phyloP scores from a whole-genome alignment of 2,797 vertebrate genomes.

The Rhinoraja longicauda region DNA sequence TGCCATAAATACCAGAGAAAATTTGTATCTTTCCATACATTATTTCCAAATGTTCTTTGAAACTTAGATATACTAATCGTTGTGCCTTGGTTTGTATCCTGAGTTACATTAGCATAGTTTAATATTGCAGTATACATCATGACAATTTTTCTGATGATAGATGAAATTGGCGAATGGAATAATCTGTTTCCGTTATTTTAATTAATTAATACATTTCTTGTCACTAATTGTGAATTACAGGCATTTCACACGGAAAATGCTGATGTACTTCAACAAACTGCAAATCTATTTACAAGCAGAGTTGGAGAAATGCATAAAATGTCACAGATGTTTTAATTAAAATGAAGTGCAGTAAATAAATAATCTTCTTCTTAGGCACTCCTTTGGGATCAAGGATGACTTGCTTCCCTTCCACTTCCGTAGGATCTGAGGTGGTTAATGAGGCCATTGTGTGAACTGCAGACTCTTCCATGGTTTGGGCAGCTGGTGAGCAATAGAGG shows the following conservation, averaged over 20 bases:
- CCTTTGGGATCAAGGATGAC: too few species aligned
- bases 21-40: background rate
- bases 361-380: background rate
- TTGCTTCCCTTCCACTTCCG: too few species aligned
- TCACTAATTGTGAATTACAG: background rate
- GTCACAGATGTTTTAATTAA: background rate
- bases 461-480: too few species aligned
- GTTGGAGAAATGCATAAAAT: background rate
- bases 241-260: constrained; percentile 15
- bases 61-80: background rate
- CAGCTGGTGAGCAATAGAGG: too few species aligned
- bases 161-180: background rate
- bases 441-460: too few species aligned
- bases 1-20: background rate
- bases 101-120: background rate
- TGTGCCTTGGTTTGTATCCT: background rate
- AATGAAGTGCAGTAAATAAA: background rate
- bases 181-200: background rate
- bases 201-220: background rate
- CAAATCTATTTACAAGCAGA: background rate
- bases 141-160: background rate
- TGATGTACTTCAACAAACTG: background rate
- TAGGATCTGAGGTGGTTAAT: too few species aligned
- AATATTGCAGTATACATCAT: background rate
- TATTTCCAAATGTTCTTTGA: background rate